phyloP scores from a whole-genome alignment of 2,888 invertebrate species.

The Volucella zonaria region DNA sequence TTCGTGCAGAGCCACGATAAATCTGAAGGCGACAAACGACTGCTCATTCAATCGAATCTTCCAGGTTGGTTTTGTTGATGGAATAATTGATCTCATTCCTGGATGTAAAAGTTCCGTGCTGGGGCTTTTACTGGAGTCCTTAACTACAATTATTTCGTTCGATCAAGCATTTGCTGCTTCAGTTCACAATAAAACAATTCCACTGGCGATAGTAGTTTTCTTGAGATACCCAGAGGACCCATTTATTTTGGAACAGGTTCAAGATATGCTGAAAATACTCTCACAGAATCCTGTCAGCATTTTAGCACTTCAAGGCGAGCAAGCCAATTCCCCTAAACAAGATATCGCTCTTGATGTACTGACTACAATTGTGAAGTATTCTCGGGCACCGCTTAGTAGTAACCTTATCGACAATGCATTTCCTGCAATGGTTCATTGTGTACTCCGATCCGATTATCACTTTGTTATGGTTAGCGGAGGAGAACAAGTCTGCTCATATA shows the following conservation, averaged over 20 bases:
- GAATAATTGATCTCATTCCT: slow-evolving; percentile 83
- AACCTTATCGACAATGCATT: no score
- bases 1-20: slow-evolving; percentile 83
- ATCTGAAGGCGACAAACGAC: slow-evolving; percentile 81
- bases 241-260: slow-evolving; percentile 85
- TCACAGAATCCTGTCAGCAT: slow-evolving; percentile 85
- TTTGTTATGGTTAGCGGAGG: slow-evolving; percentile 87
- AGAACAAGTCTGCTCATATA: slow-evolving; percentile 85
- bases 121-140: no score
- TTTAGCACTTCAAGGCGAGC: slow-evolving; percentile 78
- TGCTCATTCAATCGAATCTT: slow-evolving; percentile 82
- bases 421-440: slow-evolving; percentile 86
- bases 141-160: slow-evolving; percentile 84
- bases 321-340: slow-evolving; percentile 81
- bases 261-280: slow-evolving; percentile 86
- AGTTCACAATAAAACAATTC: slow-evolving; percentile 86
- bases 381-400: slow-evolving; percentile 85
- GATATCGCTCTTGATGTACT: slow-evolving; percentile 87
- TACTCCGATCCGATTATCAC: slow-evolving; percentile 86
- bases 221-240: slow-evolving; percentile 87
- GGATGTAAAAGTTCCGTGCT: slow-evolving; percentile 84
- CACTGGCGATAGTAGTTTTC: slow-evolving; percentile 87
- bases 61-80: slow-evolving; percentile 84
- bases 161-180: slow-evolving; percentile 86
- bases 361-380: slow-evolving; percentile 85